A percentile compares a stretch with the other conserved stretches of the same genome.
phyloP scores from a whole-genome alignment of 2,888 invertebrate genomes.

The Drosophila mimica region DNA sequence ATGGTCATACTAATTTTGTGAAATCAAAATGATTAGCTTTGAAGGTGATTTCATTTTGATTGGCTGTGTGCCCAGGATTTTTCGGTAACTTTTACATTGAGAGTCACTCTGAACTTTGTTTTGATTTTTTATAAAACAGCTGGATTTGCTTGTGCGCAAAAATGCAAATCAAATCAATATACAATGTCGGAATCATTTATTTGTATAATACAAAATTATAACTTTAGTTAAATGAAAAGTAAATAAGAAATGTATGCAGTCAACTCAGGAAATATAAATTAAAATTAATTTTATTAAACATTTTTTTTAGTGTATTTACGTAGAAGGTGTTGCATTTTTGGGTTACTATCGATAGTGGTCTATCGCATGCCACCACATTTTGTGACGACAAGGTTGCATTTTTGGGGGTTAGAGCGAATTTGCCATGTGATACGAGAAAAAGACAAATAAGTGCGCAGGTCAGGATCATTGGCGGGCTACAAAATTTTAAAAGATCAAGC shows the following conservation, averaged over 20 bases:
- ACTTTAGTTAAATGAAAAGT: neutral
- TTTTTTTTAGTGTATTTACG: too few species aligned
- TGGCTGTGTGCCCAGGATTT: neutral
- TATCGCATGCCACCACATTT: too few species aligned
- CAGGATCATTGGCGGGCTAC: too few species aligned
- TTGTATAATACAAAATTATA: neutral
- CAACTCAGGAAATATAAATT: neutral
- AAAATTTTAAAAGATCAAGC: too few species aligned
- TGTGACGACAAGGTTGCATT: too few species aligned
- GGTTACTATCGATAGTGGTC: too few species aligned
- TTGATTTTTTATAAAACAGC: neutral
- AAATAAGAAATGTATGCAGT: neutral
- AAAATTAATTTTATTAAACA: too few species aligned
- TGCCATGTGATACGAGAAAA: too few species aligned
- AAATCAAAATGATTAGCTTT: neutral
- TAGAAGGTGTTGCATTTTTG: too few species aligned
- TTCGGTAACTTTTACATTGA: neutral
- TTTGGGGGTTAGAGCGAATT: too few species aligned
- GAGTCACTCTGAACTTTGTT: neutral
- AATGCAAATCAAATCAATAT: neutral
- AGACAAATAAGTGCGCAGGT: too few species aligned
- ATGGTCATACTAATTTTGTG: neutral
- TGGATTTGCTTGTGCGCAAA: neutral
- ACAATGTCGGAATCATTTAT: neutral
- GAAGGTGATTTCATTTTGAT: neutral